Evolutionary conservation across 2,113 vertebrate species (phyloP).

Genomic region (Thalassarche chlororhynchos): DNA sequence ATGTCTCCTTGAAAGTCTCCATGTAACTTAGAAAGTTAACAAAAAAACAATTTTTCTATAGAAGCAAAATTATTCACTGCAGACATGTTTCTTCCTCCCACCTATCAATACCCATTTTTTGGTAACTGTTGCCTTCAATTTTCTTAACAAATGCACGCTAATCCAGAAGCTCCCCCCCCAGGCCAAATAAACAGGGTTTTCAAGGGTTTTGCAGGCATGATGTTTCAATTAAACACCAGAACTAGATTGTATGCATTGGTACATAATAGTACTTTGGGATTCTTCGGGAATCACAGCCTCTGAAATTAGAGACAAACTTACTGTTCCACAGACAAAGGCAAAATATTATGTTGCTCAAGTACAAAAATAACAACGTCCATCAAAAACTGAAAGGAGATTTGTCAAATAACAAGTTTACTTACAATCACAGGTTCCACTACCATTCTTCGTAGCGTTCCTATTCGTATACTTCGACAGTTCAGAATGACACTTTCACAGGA

Average conservation of each 20-base stretch:
- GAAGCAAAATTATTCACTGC: not conserved
- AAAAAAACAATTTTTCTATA: not conserved
- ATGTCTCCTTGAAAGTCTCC: not conserved
- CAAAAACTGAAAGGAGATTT: not conserved
- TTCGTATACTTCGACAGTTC: slow-evolving; percentile 90
- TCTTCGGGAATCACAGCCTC: not conserved
- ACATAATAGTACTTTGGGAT: rapidly evolving
- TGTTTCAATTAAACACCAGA: not conserved
- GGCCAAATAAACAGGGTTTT: not conserved
- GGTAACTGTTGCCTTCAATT: not conserved
- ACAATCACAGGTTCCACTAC: slow-evolving; percentile 92
- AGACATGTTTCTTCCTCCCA: not conserved
- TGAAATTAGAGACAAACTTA: not conserved
- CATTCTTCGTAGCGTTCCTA: slow-evolving; percentile 88
- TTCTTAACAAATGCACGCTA: not conserved
- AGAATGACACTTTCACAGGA: slow-evolving; percentile 87
- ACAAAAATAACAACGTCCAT: not conserved
- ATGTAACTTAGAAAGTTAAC: not conserved
- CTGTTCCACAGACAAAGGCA: not conserved
- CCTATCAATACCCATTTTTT: not conserved
- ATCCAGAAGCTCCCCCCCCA: not conserved
- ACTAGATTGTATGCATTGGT: not conserved
- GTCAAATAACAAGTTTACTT: slow-evolving; percentile 57
- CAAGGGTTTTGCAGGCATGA: not conserved
- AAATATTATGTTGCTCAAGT: not conserved